These are phyloP conservation scores for Dexiosoma caninum DNA, from an alignment of 2,888 invertebrate genomes.

Conservation along the genomic window DNA sequence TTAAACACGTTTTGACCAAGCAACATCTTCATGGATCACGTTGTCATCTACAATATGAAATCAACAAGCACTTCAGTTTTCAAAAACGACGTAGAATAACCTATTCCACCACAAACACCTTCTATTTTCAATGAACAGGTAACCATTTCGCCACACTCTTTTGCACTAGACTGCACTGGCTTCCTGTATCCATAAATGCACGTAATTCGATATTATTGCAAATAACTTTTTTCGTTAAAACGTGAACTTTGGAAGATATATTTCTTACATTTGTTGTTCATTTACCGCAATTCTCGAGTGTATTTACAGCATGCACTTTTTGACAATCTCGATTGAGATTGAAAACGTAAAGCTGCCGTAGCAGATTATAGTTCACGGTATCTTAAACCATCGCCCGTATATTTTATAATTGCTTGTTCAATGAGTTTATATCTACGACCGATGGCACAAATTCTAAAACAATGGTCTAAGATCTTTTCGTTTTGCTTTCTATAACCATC, in stretches of 20 bases:
- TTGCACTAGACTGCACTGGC: background rate
- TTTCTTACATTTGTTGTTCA: background rate
- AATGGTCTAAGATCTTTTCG: slow-evolving; percentile 30
- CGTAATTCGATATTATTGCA: background rate
- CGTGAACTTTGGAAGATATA: background rate
- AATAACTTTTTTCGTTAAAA: background rate
- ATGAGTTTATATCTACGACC: slow-evolving; percentile 37
- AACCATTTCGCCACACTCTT: background rate
- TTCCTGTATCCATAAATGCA: slow-evolving; percentile 22
- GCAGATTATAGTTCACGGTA: too few relatives aligned
- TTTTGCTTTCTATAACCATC: background rate
- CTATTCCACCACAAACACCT: slow-evolving; percentile 8
- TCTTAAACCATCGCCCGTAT: too few relatives aligned
- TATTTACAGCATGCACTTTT: background rate
- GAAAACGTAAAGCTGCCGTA: too few relatives aligned
- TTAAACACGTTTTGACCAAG: too few relatives aligned
- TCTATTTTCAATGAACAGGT: slow-evolving; percentile 8
- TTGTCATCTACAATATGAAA: too few relatives aligned
- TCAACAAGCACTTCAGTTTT: background rate
- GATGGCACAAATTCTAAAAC: slow-evolving; percentile 45
- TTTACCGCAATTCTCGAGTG: slow-evolving; percentile 21
- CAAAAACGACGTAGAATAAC: slow-evolving; percentile 7
- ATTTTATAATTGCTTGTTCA: too few relatives aligned
- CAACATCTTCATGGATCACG: too few relatives aligned
- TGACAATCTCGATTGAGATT: slow-evolving; percentile 7